Base-by-base conservation (phyloP, 2,888 invertebrate species). In the Phyto melanocephala region DNA sequence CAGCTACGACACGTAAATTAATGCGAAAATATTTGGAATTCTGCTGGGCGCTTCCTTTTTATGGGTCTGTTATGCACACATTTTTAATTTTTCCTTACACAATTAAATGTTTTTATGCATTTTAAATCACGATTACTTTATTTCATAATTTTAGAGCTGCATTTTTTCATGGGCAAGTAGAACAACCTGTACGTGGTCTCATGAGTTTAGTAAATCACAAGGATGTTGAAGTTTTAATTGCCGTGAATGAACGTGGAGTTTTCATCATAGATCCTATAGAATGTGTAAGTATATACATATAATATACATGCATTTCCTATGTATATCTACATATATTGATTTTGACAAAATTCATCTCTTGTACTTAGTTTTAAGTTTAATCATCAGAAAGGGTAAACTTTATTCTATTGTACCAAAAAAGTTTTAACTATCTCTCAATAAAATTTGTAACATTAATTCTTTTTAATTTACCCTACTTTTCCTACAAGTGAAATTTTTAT, bases 101-200 rank as follows among this genome's bases (percentile, higher is more conserved):
- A n/a, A n/a, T n/a, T 5, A 28, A n/a, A 22, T 15, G 8, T 47
- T 20, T 22, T 45, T 17, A 45, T 45, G 20, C 1, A 8, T 15
- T 17, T 6, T 17, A 17, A 10, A 10, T 42, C n/a, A 13, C 5
- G 0, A 28, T 5, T 45, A 5, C 10, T 20, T 13, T 15, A 10
- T 68, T 42, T 15, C 52, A 28, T 54, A 3, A 42, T 80, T 77
- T 1, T 91, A 97, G 97, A 70, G 95, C 96, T 81, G 98, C 98
- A 22, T 98, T 97, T 92, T 98, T 98, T 92, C 96, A 96, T 92
- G 98, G 98, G 8, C 97, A 98, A 92, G 95, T 98, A 70, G 98
- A 98, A 91, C 96, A 97, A 91, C 98, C 98, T 0, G 95, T 96
- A 0, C 93, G 96, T 71, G 96, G 96, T 62, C 92, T 98, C 79